Conservation (phyloP, 2,888 invertebrate genomes). For the Drosophila cracens region DNA sequence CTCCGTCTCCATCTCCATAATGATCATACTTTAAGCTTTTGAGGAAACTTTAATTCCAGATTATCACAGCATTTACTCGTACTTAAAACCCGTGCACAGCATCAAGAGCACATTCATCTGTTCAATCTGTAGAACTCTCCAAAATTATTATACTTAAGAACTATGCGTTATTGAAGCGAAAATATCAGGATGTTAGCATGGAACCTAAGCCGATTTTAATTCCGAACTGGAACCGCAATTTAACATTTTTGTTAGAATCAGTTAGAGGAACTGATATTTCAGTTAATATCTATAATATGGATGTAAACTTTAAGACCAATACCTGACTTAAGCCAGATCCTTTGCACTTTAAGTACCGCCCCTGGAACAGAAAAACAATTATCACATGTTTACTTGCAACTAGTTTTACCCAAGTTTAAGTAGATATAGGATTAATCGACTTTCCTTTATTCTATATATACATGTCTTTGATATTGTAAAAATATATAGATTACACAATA, state of each 20-base stretch:
- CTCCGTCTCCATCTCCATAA: slow-evolving; percentile 21
- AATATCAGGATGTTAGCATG: not conserved
- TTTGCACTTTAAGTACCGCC: not conserved
- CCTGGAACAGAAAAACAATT: not conserved
- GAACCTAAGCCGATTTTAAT: not conserved
- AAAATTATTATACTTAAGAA: not conserved
- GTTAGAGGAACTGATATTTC: not conserved
- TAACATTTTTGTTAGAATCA: not conserved
- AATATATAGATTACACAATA: not conserved
- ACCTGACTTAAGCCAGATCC: no score
- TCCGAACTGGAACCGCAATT: not conserved
- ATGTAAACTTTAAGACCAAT: no score
- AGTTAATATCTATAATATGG: not conserved
- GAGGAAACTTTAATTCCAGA: slow-evolving; percentile 40
- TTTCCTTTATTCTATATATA: not conserved
- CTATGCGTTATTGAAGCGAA: not conserved
- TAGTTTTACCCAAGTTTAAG: not conserved
- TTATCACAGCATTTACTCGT: slow-evolving; percentile 46
- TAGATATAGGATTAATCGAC: not conserved
- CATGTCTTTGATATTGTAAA: not conserved
- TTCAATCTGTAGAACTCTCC: not conserved
- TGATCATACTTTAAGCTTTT: slow-evolving; percentile 26
- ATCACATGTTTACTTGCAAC: not conserved
- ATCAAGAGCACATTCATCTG: slow-evolving; percentile 6
- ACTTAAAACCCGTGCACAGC: slow-evolving; percentile 31